These are phyloP conservation scores for Psilopsiagon aymara DNA, from an alignment of 2,113 vertebrate genomes.

Conservation along the genomic window DNA sequence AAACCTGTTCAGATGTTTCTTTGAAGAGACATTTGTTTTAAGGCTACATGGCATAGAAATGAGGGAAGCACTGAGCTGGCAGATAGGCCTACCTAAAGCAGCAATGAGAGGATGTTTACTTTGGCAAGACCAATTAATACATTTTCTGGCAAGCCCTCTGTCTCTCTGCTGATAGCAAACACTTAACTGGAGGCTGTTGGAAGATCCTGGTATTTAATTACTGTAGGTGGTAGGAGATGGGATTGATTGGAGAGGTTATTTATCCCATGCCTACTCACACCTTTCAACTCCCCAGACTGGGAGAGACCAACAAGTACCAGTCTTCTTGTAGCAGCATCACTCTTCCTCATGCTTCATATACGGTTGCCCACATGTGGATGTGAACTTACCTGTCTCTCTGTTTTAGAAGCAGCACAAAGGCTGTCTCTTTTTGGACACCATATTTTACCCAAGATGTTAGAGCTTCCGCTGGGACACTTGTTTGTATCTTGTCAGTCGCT, in stretches of 20 bases:
- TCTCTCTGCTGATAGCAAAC: background rate
- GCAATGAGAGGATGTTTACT: background rate
- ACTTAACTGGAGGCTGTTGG: background rate
- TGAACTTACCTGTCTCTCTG: background rate
- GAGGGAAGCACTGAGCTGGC: background rate
- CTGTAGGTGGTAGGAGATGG: background rate
- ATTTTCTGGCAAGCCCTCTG: background rate
- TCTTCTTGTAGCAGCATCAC: background rate
- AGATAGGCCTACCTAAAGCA: background rate
- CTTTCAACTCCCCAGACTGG: background rate
- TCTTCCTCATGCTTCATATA: background rate
- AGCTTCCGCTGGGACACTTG: background rate
- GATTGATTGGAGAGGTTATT: background rate
- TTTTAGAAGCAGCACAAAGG: background rate
- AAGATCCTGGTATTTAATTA: background rate
- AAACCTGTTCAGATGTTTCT: background rate
- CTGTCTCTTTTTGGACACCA: background rate
- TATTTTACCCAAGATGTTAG: background rate
- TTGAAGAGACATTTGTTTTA: background rate
- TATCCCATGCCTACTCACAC: background rate
- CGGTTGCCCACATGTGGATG: fast-evolving
- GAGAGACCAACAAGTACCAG: background rate
- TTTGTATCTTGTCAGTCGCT: background rate
- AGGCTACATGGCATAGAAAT: background rate
- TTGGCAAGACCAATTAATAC: background rate